Conservation (phyloP, 2,797 vertebrate genomes). For the Phyllotis vaccarum region DNA sequence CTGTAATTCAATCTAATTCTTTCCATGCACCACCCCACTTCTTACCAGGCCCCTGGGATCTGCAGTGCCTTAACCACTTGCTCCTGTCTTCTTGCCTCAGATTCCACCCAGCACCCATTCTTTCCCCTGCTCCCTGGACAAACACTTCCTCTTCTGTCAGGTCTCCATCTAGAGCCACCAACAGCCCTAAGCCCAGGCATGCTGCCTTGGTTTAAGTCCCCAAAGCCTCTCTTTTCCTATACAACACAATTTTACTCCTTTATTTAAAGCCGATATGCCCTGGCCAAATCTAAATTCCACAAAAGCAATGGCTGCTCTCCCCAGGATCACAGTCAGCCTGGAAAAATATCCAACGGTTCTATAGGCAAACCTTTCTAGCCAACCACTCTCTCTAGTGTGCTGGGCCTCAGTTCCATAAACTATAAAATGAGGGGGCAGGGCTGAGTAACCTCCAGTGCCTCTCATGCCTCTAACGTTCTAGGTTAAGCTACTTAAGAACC, state of each 20-base stretch:
- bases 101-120: background rate
- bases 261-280: background rate
- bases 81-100: background rate
- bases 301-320: background rate
- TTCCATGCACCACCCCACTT: background rate
- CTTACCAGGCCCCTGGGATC: background rate
- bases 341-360: background rate
- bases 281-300: background rate
- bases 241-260: background rate
- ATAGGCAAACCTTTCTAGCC: background rate
- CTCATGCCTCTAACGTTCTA: background rate
- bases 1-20: background rate
- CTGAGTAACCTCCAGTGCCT: background rate
- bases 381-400: background rate
- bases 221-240: background rate
- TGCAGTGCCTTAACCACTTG: background rate
- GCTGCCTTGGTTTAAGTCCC: background rate
- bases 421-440: background rate
- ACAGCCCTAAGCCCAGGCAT: background rate
- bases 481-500: slow-evolving; percentile 20
- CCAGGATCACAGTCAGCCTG: no score
- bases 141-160: background rate
- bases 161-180: background rate
- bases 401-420: background rate
- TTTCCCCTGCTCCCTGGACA: background rate